Conservation (phyloP, 2,113 vertebrate species). For the Saguinus imperator region DNA sequence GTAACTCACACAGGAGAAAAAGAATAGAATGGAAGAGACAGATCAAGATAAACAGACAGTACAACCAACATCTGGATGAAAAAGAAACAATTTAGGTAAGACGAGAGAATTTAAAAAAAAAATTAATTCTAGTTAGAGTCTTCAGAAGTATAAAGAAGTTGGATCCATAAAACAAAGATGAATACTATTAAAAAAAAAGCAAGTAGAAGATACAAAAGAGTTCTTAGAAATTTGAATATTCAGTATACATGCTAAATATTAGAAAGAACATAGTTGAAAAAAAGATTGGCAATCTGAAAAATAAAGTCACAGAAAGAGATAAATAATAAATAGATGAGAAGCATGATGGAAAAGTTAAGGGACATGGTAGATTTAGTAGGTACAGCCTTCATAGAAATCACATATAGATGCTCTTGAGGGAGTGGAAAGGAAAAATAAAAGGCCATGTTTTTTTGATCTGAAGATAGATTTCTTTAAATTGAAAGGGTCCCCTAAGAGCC, state of each 20-base stretch:
- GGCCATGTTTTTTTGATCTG: background rate
- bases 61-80: background rate
- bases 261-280: background rate
- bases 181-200: background rate
- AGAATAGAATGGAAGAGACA: background rate
- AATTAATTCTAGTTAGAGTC: background rate
- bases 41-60: background rate
- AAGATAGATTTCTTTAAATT: conserved; percentile 13
- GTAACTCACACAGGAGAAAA: background rate
- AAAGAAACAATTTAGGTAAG: background rate
- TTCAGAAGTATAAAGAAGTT: background rate
- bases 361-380: background rate
- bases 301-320: background rate
- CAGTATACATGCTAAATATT: background rate
- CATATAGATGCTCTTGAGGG: background rate
- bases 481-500: background rate
- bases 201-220: background rate
- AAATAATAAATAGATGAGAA: background rate
- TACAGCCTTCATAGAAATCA: background rate
- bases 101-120: background rate
- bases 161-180: background rate
- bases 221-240: background rate
- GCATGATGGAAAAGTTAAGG: background rate
- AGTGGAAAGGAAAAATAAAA: background rate
- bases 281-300: background rate